These are phyloP conservation scores for Podarcis siculus DNA, from an alignment of 2,797 vertebrate species.

Conservation along the genomic window DNA sequence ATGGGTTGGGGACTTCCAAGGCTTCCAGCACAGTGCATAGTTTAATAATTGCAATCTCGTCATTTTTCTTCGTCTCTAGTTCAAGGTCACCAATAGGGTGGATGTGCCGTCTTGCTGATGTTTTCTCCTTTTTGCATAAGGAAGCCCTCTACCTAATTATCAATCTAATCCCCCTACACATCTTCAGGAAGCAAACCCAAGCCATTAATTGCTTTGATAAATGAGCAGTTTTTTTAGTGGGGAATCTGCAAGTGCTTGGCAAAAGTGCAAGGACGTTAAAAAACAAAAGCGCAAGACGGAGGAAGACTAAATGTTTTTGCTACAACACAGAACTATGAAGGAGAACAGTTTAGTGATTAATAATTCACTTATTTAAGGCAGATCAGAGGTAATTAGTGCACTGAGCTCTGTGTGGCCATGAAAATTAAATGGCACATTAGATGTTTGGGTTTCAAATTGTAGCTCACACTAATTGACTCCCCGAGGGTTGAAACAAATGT, in stretches of 20 bases:
- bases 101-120: not conserved
- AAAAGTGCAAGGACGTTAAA: slow-evolving; percentile 22
- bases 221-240: not conserved
- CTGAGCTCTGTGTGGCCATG: not conserved
- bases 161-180: slow-evolving; percentile 25
- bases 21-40: not conserved
- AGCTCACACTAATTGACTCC: slow-evolving; percentile 16
- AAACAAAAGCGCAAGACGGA: slow-evolving; percentile 21
- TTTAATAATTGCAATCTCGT: slow-evolving; percentile 31
- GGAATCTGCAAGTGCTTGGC: slow-evolving; percentile 26
- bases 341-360: not conserved
- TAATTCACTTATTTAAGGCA: slow-evolving; percentile 46
- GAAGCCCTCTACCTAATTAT: slow-evolving; percentile 37
- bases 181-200: slow-evolving; percentile 30
- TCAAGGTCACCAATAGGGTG: slow-evolving; percentile 22
- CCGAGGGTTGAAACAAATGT: not conserved
- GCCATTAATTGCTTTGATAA: slow-evolving; percentile 47
- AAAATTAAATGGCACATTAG: slow-evolving; percentile 19
- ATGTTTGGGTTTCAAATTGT: slow-evolving; percentile 19
- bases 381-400: not conserved
- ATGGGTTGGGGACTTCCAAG: not conserved
- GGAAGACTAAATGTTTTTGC: slow-evolving; percentile 32
- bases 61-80: slow-evolving; percentile 31
- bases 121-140: not conserved
- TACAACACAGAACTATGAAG: slow-evolving; percentile 15